Evolutionary conservation across 1,140 invertebrate species (phyloP), one percentile per base, ranked within the genome.

Genomic region (Philopotamus ludificatus): DNA sequence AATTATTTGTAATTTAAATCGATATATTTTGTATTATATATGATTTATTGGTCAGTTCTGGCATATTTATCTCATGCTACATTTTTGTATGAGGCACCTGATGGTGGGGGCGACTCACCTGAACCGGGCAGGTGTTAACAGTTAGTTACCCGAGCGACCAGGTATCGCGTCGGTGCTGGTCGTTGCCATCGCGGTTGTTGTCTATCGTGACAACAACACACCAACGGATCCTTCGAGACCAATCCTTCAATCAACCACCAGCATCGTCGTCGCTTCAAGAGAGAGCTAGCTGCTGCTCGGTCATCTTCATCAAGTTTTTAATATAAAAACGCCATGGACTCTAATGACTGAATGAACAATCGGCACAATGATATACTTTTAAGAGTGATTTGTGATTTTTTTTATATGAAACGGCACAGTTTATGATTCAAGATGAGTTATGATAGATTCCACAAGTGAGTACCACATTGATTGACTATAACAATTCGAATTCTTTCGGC

Each of bases 401-500:
- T 39, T 28, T 41, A 41, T 70, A 58, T 21, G n/a, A 18, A 47
- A 47, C 57, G 57, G 25, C 49, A 65, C 58, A 66, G 26, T 63
- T 54, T 58, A 39, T 39, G n/a, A 42, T 65, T n/a, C 39, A 66
- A 66, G 64, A 70, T 70, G 68, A 70, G 63, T 23, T 63, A 63
- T 2, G 55, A 66, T 25, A 63, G 68, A 64, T 70, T 70, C 39
- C 68, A 70, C 34, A 66, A 70, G 68, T 70, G 59, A 66, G 68
- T 66, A 60, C 1, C 9, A 3, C n/a, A n/a, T n/a, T n/a, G n/a
- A n/a, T n/a, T n/a, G n/a, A n/a, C n/a, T n/a, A n/a, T n/a, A n/a
- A n/a, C n/a, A n/a, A n/a, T n/a, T n/a, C n/a, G n/a, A n/a, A n/a
- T n/a, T n/a, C n/a, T n/a, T n/a, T n/a, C n/a, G n/a, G n/a, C n/a